A percentile compares a stretch with the other conserved stretches of the same genome.
Evolutionary conservation across 2,797 vertebrate species (phyloP).

Genomic region (Catostomus latipinnis): DNA sequence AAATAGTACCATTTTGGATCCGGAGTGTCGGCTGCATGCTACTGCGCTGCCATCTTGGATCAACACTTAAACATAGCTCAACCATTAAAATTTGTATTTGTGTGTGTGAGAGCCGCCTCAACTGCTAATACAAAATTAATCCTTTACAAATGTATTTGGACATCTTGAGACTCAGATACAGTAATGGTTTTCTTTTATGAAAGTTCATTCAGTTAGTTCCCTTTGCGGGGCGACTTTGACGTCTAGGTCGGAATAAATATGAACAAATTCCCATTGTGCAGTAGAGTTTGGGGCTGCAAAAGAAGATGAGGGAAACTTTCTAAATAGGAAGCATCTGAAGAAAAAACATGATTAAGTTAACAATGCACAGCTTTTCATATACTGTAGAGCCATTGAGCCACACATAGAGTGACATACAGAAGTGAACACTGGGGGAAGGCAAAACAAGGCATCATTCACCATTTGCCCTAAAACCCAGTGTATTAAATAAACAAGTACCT

Average conservation of each 20-base stretch:
- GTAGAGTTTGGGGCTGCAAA: conserved; percentile 24
- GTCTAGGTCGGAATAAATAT: conserved; percentile 57
- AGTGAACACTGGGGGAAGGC: conserved; percentile 10
- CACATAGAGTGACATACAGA: conserved; percentile 12
- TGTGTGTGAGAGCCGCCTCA: conserved; percentile 57
- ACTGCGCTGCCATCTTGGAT: too few species aligned
- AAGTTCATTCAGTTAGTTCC: conserved; percentile 67
- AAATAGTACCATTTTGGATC: too few species aligned
- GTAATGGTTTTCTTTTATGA: conserved; percentile 67
- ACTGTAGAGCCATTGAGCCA: not conserved
- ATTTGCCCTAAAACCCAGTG: conserved; percentile 13
- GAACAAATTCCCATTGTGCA: conserved; percentile 48
- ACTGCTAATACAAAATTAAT: conserved; percentile 73
- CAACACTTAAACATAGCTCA: conserved; percentile 58
- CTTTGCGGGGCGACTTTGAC: conserved; percentile 56
- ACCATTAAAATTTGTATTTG: conserved; percentile 73
- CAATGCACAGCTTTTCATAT: conserved; percentile 32
- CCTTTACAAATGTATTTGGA: conserved; percentile 67
- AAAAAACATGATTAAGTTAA: conserved; percentile 41
- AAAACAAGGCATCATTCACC: conserved; percentile 7
- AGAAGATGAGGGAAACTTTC: conserved; percentile 28
- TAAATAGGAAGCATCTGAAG: conserved; percentile 45
- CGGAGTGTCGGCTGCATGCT: too few species aligned
- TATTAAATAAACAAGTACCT: not conserved
- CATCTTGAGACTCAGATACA: conserved; percentile 60